phyloP scores from a whole-genome alignment of 2,113 vertebrate genomes.

The Desmodus rotundus region DNA sequence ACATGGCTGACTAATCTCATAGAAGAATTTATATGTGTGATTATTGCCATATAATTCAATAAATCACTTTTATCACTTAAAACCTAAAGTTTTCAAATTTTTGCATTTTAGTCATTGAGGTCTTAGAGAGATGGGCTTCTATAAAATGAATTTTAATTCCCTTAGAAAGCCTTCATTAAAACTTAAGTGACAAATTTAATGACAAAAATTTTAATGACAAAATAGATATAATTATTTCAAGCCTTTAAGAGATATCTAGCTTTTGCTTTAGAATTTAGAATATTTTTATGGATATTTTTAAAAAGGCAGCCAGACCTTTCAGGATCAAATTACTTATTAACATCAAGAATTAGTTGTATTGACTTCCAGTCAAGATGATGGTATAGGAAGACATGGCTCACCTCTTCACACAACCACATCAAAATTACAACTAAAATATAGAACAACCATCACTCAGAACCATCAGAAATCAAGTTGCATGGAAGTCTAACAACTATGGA shows the following conservation, averaged over 20 bases:
- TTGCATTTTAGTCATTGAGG: neutral
- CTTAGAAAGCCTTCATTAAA: slow-evolving; percentile 7
- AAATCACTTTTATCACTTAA: slow-evolving; percentile 68
- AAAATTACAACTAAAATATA: no score
- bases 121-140: neutral
- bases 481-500: no score
- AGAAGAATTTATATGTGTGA: slow-evolving; percentile 64
- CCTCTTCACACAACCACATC: no score
- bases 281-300: neutral
- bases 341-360: neutral
- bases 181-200: neutral
- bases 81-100: slow-evolving; percentile 48
- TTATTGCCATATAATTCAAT: slow-evolving; percentile 65
- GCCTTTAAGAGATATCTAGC: neutral
- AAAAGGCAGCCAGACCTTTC: neutral
- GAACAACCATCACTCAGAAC: no score
- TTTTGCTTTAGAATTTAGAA: slow-evolving; percentile 36
- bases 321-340: slow-evolving; percentile 5
- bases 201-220: slow-evolving; percentile 41
- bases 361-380: no score
- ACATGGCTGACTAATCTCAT: slow-evolving; percentile 42
- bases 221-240: slow-evolving; percentile 16
- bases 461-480: no score
- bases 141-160: slow-evolving; percentile 33
- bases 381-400: no score